Base-by-base conservation (phyloP, 2,888 invertebrate genomes). In the Nomada lathburiana region DNA sequence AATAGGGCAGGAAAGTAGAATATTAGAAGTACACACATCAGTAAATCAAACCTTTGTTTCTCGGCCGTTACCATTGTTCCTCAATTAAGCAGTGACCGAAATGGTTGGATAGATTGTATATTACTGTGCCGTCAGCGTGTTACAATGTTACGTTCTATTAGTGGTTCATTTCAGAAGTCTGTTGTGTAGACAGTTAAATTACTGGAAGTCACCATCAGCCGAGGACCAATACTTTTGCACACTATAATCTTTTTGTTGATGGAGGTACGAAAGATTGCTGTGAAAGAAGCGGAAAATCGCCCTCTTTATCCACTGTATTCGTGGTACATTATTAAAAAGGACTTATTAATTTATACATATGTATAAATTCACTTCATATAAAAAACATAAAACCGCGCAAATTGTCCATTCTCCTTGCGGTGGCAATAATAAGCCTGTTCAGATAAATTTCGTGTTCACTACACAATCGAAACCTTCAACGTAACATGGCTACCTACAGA, bases 401-500 rank as follows among this genome's bases (percentile, higher is more conserved):
- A 70, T 47, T 2, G 52, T 29, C 62, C 44, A 62, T 53, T 55
- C 18, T 47, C 63, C 44, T 64, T 50, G 44, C 60, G 73, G 29
- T 50, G 20, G 52, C 57, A 75, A 69, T 71, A 26, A 52, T 53
- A 63, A 69, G 64, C 47, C 26, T 13, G 26, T 55, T 70, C 60
- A 67, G 36, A 59, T 52, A 42, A 69, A 70, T 70, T 79, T 81
- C 53, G 53, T 72, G 44, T n/a, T 64, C 52, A 5, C 69, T 67
- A 65, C 69, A 70, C 11, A 70, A 62, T 67, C 62, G 20, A 67
- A 64, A 47, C 64, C 26, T 79, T 20, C 20, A 50, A 50, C 47
- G 36, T 65, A 74, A 81, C 29, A 81, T 81, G 79, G 81, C 79
- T 36, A 79, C 73, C 53, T 53, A n/a, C 29, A 73, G 50, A 63